Conservation (phyloP, 92 coral and sea anemone species). For the Chrysogorgia sp. region DNA sequence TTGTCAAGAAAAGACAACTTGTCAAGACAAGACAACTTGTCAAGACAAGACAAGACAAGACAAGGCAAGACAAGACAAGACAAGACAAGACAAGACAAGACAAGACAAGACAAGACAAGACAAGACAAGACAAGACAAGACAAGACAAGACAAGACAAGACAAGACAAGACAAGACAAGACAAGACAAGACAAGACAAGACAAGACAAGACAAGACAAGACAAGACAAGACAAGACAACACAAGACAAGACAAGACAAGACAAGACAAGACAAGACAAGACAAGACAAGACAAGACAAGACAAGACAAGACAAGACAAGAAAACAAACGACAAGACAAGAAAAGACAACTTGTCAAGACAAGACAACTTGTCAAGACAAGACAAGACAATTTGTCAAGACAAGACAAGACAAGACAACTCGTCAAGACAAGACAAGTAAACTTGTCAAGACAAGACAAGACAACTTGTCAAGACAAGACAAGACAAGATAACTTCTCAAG, state of each 20-base stretch:
- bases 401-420: no score
- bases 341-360: no score
- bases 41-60: slow-evolving; percentile 13
- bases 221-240: slow-evolving; percentile 8
- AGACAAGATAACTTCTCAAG: no score
- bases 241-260: slow-evolving; percentile 7
- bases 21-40: no score
- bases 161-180: slow-evolving; percentile 30
- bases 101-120: slow-evolving; percentile 12
- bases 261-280: slow-evolving; percentile 2
- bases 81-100: slow-evolving; percentile 12
- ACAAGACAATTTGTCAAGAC: no score
- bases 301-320: slow-evolving; percentile 1
- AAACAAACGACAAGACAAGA: no score
- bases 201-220: slow-evolving; percentile 14
- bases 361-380: no score
- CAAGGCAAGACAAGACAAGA: slow-evolving; percentile 7
- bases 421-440: no score
- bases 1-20: no score
- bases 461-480: no score
- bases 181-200: slow-evolving; percentile 24
- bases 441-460: no score
- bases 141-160: slow-evolving; percentile 14
- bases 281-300: slow-evolving; percentile 3
- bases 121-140: slow-evolving; percentile 12